A percentile compares a stretch with the other conserved stretches of the same genome.
phyloP scores from a whole-genome alignment of 2,113 vertebrate species.

The Psittacula cyanocephala region DNA sequence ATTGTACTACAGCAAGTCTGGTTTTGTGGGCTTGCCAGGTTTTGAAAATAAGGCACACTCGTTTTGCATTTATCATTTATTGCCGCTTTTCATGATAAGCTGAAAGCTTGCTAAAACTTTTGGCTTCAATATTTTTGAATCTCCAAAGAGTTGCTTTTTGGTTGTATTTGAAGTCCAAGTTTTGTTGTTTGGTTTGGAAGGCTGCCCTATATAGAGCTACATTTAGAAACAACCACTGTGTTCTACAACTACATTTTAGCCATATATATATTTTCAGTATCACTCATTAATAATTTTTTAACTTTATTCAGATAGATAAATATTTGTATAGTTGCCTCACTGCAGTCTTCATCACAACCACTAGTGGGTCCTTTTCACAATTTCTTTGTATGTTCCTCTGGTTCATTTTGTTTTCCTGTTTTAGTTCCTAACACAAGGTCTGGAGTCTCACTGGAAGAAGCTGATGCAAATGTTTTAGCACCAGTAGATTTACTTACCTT shows the following conservation, averaged over 20 bases:
- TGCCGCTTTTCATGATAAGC: background rate
- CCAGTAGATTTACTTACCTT: background rate
- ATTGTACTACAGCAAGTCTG: background rate
- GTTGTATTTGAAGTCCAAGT: background rate
- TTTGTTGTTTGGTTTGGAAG: background rate
- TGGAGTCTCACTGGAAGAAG: background rate
- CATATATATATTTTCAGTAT: background rate
- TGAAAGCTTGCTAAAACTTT: background rate
- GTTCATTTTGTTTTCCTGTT: background rate
- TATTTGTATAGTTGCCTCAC: background rate
- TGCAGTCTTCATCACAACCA: background rate
- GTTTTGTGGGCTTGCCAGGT: background rate
- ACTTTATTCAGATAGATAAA: background rate
- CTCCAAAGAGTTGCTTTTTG: background rate
- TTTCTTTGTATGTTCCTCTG: background rate
- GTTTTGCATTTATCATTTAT: background rate
- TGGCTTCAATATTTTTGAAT: background rate
- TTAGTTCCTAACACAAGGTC: background rate
- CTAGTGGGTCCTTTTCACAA: background rate
- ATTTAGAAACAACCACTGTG: background rate
- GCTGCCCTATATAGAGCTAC: background rate
- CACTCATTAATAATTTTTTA: background rate
- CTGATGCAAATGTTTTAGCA: background rate
- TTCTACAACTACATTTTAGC: background rate
- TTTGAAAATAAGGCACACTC: background rate